These are phyloP conservation scores for Labrus mixtus DNA, from an alignment of 2,113 vertebrate species.

Conservation along the genomic window DNA sequence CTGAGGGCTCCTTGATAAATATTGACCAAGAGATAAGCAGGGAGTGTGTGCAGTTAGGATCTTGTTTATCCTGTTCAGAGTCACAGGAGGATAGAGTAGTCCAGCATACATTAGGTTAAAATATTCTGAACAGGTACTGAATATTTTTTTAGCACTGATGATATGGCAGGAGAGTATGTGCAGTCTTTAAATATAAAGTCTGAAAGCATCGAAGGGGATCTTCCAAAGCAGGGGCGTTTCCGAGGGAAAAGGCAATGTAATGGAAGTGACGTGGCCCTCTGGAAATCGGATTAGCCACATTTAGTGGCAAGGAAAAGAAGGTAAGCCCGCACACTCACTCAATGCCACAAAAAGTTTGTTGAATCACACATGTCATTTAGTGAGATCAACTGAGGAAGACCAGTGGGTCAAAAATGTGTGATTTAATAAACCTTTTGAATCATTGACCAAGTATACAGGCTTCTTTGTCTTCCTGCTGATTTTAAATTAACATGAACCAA, in stretches of 20 bases:
- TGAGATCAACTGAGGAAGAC: too few relatives aligned
- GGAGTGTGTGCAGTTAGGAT: slow-evolving; percentile 31
- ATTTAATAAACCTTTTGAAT: too few relatives aligned
- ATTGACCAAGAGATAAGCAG: slow-evolving; percentile 59
- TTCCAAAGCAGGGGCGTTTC: background rate
- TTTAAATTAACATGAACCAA: too few relatives aligned
- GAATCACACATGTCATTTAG: too few relatives aligned
- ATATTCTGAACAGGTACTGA: background rate
- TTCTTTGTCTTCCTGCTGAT: too few relatives aligned
- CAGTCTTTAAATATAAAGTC: background rate
- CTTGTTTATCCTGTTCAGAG: slow-evolving; percentile 42
- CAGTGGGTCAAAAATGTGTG: too few relatives aligned
- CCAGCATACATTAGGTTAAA: slow-evolving; percentile 11
- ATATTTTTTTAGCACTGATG: background rate
- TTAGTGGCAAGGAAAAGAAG: too few relatives aligned
- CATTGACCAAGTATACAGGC: too few relatives aligned
- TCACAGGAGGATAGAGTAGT: slow-evolving; percentile 18
- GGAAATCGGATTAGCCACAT: too few relatives aligned
- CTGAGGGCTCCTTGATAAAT: slow-evolving; percentile 57
- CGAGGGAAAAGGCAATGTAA: too few relatives aligned
- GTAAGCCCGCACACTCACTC: too few relatives aligned
- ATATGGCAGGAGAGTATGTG: background rate
- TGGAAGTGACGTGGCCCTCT: background rate
- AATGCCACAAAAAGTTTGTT: too few relatives aligned
- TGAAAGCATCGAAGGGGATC: background rate